Evolutionary conservation across 2,797 vertebrate species (phyloP), one percentile per base, ranked within the genome.

Genomic region (Tapera naevia): DNA sequence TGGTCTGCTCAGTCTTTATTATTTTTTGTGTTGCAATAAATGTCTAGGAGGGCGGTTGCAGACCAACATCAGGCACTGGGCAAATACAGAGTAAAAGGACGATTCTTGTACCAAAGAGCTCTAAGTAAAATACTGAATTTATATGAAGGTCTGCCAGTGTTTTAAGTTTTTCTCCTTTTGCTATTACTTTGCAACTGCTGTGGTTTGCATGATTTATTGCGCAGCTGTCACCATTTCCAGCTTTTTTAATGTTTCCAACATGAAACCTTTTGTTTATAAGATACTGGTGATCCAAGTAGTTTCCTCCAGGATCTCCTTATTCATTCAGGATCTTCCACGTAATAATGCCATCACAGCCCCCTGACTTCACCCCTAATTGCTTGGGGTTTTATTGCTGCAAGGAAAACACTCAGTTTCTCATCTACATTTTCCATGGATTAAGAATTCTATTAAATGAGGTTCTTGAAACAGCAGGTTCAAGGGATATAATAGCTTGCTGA

Each of bases 21-120:
- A 84, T 94, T 96, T 93, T 94, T 94, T 96, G 93, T 95, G 88
- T 86, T 91, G 79, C 73, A 95, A 93, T 94, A 95, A 96, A 92
- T 85, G 83, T 65, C 5, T 58, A 62, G 60, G 67, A 94, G 78
- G 89, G 67, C 64, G 37, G 67, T 96, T 91, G 74, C 86, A 93
- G 75, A 85, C 91, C 86, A 65, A 71, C 65, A 71, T 50, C 69
- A 85, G 78, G 88, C 61, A 37, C 35, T 37, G 78, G 82, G 69
- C 50, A 78, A 74, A 86, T 33, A 76, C 35, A 62, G 78, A 82
- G 62, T 43, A 74, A 75, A 93, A 74, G 53, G 69, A 56, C 0
- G 4, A 69, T 82, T 90, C 61, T 71, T 91, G 90, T 91, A 86
- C 88, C 86, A 70, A 41, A 87, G 74, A 91, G 45, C 67, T 76